Conservation (phyloP, 2,888 invertebrate species). For the Eumacrocentrus americanus region DNA sequence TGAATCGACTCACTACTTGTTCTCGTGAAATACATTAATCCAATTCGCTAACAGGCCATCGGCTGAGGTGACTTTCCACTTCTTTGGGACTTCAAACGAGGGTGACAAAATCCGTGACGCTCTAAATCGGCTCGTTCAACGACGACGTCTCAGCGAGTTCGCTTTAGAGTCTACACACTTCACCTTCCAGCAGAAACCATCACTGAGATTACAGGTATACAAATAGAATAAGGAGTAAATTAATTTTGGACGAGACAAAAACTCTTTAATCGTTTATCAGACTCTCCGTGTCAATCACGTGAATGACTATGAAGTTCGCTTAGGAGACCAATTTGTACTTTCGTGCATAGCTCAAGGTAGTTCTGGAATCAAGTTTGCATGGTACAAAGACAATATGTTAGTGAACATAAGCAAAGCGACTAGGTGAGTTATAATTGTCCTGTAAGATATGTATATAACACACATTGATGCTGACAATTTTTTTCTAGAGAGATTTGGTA, state of each 20-base stretch:
- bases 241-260: slow-evolving; percentile 2
- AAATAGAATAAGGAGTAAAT: not conserved
- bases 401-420: slow-evolving; percentile 77
- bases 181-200: slow-evolving; percentile 75
- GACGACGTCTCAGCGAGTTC: slow-evolving; percentile 68
- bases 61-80: slow-evolving; percentile 60
- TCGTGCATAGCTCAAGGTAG: slow-evolving; percentile 81
- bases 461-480: not conserved
- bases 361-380: slow-evolving; percentile 74
- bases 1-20: slow-evolving; percentile 24
- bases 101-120: slow-evolving; percentile 65
- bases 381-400: slow-evolving; percentile 81
- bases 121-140: slow-evolving; percentile 67
- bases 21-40: slow-evolving; percentile 56
- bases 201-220: slow-evolving; percentile 73
- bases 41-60: slow-evolving; percentile 48
- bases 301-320: slow-evolving; percentile 64
- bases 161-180: slow-evolving; percentile 71
- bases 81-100: slow-evolving; percentile 64
- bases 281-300: slow-evolving; percentile 54
- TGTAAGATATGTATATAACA: not conserved
- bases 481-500: slow-evolving; percentile 57
- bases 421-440: slow-evolving; percentile 64
- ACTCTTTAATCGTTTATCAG: slow-evolving; percentile 46
- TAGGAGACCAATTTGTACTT: slow-evolving; percentile 78